Base-by-base conservation (phyloP, 2,113 vertebrate genomes). In the Delphinapterus leucas region DNA sequence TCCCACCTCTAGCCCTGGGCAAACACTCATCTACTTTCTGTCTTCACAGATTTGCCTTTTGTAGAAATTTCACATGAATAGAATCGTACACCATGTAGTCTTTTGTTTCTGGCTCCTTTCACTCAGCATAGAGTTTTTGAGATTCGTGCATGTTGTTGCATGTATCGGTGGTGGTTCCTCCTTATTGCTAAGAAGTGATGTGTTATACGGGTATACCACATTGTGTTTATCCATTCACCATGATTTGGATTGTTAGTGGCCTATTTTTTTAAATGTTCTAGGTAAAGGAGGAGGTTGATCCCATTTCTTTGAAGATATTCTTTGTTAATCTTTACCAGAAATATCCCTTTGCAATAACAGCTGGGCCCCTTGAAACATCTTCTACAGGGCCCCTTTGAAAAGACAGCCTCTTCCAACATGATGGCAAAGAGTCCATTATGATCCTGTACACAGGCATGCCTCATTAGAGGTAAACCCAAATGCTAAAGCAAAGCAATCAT, bases 111-210 rank as follows among this genome's bases (percentile, higher is more conserved):
- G 77, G 41, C 15, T 58, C 60, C 70, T 91, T 83, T 81, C 31
- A 26, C 23, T 38, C 25, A 0, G 3, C 6, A 18, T 26, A 7
- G 21, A 33, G 41, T 44, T 71, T 90, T 7, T 74, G 81, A 68
- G 65, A 23, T 21, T 38, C 41, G 11, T 1, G 33, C 9, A 1
- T 2, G 1, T 4, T 23, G 11, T 20, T 36, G 31, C 9, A 1
- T 41, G 17, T 12, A 23, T 17, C 31, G 0, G 49, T 25, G 15
- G 11, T 23, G 33, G 21, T 31, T 36, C 47, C 47, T 83, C 49
- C 81, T n/a, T 20, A 23, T 21, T 3, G n/a, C 49, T 74, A 47
- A 65, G 20, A 31, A 6, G 8, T 9, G 20, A 14, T 31, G 17
- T 15, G 3, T 36, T 60, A 26, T 3, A 17, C 6, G 5, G 33